Percentiles rank a stretch among this genome's conserved stretches.
These are phyloP conservation scores for Seladonia tumulorum DNA, from an alignment of 2,888 invertebrate species.

Conservation along the genomic window DNA sequence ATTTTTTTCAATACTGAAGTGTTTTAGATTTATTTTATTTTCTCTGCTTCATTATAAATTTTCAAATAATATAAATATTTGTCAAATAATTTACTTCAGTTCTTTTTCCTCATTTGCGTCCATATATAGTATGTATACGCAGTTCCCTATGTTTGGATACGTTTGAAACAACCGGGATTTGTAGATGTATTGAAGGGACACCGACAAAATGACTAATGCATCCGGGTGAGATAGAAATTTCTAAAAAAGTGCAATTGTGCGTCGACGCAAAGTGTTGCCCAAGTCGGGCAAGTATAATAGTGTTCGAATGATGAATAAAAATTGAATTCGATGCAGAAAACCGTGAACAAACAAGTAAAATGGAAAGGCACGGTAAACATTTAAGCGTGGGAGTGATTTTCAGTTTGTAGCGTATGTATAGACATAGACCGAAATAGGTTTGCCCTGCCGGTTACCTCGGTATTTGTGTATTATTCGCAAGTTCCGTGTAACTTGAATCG, in stretches of 20 bases:
- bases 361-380: conserved; percentile 4
- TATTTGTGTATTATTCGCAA: conserved; percentile 31
- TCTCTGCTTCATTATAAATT: not conserved
- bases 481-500: conserved; percentile 17
- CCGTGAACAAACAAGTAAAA: not conserved
- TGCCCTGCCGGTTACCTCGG: conserved; percentile 39
- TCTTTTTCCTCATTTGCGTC: not conserved
- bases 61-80: not conserved
- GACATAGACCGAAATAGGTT: conserved; percentile 45
- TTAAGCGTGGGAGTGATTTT: not conserved
- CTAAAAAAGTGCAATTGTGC: not conserved
- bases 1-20: not conserved
- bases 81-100: not conserved
- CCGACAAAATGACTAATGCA: not conserved
- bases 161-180: not conserved
- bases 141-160: not conserved
- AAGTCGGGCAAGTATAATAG: not conserved
- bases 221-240: not conserved
- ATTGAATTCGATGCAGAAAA: not conserved
- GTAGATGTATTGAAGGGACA: not conserved
- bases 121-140: not conserved
- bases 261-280: not conserved
- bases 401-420: conserved; percentile 25
- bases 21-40: not conserved
- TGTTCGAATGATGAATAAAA: not conserved